phyloP scores from a whole-genome alignment of 2,797 vertebrate genomes.

The Emys orbicularis region DNA sequence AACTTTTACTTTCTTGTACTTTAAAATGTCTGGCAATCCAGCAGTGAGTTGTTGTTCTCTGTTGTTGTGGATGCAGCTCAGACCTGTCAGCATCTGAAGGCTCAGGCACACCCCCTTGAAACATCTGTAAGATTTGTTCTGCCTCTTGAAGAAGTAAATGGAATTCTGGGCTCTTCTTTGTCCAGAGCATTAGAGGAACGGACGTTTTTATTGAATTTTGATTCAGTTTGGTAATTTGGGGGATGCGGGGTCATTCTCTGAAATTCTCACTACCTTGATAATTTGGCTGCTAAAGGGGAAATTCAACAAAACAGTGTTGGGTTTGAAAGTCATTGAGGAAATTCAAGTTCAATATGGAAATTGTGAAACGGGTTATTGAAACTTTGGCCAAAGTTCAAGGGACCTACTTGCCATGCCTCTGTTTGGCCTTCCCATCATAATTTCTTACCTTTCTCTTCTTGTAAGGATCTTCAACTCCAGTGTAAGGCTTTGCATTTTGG shows the following conservation, averaged over 20 bases:
- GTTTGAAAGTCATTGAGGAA: background rate
- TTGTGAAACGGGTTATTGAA: background rate
- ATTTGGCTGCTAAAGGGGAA: background rate
- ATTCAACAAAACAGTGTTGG: background rate
- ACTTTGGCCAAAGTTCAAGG: background rate
- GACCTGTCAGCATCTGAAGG: background rate
- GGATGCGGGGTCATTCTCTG: background rate
- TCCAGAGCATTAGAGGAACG: background rate
- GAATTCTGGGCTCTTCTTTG: background rate
- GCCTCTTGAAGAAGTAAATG: rapidly evolving
- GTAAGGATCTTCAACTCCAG: background rate
- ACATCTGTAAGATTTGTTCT: rapidly evolving
- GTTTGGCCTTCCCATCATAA: background rate
- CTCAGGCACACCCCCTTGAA: rapidly evolving
- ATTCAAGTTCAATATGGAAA: background rate
- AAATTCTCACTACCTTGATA: background rate
- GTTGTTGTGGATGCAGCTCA: background rate
- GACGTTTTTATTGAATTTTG: background rate
- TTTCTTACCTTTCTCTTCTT: background rate
- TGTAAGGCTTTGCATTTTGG: rapidly evolving
- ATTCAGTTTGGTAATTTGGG: background rate
- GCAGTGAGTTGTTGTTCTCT: background rate
- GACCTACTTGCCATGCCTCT: background rate
- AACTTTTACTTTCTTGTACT: rapidly evolving
- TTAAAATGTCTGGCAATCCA: rapidly evolving